phyloP scores from a whole-genome alignment of 1,140 invertebrate genomes.

The Coptotermes formosanus region DNA sequence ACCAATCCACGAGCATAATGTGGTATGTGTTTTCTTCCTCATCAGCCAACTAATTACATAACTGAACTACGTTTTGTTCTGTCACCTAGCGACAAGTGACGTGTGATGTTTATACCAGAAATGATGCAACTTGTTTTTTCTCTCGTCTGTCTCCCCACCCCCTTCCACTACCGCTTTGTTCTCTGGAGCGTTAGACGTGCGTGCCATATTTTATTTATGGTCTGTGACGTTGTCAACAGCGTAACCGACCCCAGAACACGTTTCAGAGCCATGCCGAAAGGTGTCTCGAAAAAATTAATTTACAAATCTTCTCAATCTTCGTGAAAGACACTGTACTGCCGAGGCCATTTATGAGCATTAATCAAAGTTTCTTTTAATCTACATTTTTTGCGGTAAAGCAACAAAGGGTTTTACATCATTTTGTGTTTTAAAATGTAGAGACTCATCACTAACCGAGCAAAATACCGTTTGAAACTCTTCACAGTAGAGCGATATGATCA shows the following conservation, averaged over 20 bases:
- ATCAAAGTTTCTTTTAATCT: not conserved
- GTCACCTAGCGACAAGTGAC: not conserved
- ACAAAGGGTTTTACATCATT: not conserved
- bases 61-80: slow-evolving; percentile 2
- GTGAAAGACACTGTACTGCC: not conserved
- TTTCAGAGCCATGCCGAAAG: not conserved
- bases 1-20: not conserved
- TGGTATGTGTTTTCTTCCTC: not conserved
- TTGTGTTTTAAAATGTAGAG: too few relatives aligned
- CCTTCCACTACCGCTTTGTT: not conserved
- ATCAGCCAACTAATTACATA: slow-evolving; percentile 12
- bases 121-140: slow-evolving; percentile 8
- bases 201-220: slow-evolving; percentile 19
- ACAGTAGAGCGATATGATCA: too few relatives aligned
- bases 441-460: too few relatives aligned
- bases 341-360: not conserved
- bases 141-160: not conserved
- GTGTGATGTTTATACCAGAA: slow-evolving; percentile 12
- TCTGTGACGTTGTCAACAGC: slow-evolving; percentile 14
- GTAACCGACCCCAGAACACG: not conserved
- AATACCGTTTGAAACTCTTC: too few relatives aligned
- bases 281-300: not conserved
- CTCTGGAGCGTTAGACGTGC: not conserved
- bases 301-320: not conserved
- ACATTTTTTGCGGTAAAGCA: not conserved